A percentile compares a stretch with the other conserved stretches of the same genome.
Evolutionary conservation across 2,888 invertebrate genomes (phyloP).

Genomic region (Agonopterix arenella): DNA sequence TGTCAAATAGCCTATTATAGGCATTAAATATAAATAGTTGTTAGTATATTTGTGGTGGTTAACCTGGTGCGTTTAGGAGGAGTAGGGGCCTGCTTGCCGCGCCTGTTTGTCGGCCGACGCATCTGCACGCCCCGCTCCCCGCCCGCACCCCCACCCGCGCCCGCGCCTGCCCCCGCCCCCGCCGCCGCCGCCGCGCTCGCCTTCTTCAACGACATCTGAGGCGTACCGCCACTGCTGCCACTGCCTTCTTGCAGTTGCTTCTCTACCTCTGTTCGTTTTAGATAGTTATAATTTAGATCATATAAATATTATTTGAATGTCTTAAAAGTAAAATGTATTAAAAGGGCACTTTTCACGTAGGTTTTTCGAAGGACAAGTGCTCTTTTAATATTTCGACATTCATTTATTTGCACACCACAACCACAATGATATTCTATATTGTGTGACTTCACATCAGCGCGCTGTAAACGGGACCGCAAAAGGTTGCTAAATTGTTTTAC

Average conservation of each 20-base stretch:
- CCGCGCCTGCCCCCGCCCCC: slow-evolving; percentile 35
- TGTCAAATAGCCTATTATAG: too few relatives aligned
- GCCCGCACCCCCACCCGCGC: slow-evolving; percentile 46
- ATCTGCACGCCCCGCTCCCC: slow-evolving; percentile 87
- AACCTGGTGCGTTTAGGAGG: slow-evolving; percentile 97
- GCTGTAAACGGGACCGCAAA: too few relatives aligned
- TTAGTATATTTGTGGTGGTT: not conserved
- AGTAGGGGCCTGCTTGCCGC: slow-evolving; percentile 95
- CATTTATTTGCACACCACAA: too few relatives aligned
- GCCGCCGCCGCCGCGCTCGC: slow-evolving; percentile 72
- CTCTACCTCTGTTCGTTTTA: slow-evolving; percentile 86
- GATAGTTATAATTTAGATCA: slow-evolving; percentile 2
- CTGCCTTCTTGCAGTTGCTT: slow-evolving; percentile 88
- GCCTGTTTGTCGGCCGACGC: slow-evolving; percentile 90
- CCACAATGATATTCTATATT: too few relatives aligned
- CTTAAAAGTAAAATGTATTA: too few relatives aligned
- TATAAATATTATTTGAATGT: too few relatives aligned
- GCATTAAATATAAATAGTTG: too few relatives aligned
- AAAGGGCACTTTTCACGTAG: too few relatives aligned
- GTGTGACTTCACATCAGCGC: too few relatives aligned
- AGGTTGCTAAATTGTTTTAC: too few relatives aligned
- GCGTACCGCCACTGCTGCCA: slow-evolving; percentile 54
- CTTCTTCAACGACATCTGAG: slow-evolving; percentile 84
- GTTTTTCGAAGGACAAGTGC: too few relatives aligned
- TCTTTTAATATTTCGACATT: too few relatives aligned